These are phyloP conservation scores for Anolis sagrei DNA, from an alignment of 2,113 vertebrate species.

Conservation along the genomic window DNA sequence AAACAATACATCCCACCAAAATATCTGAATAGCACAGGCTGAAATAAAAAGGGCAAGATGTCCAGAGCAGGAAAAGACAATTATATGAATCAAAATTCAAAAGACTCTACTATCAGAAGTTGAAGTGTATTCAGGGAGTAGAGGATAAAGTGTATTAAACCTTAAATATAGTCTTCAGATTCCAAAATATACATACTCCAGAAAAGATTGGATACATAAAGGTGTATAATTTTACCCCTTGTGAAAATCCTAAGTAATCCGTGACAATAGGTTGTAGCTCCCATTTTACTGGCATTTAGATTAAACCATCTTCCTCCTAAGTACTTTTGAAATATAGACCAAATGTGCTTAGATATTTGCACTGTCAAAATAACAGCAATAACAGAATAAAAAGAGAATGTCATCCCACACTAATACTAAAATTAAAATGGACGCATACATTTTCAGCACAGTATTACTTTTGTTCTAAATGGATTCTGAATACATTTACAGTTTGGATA, in stretches of 20 bases:
- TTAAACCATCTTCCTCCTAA: background rate
- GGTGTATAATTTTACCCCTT: background rate
- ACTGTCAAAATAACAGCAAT: background rate
- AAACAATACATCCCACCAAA: too few species aligned
- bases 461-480: constrained; percentile 3
- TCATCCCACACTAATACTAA: background rate
- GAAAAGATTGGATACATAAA: background rate
- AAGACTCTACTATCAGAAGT: background rate
- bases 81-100: background rate
- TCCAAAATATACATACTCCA: background rate
- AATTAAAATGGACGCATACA: background rate
- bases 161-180: background rate
- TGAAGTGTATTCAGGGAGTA: background rate
- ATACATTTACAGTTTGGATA: background rate
- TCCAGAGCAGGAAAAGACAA: background rate
- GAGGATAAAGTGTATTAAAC: background rate
- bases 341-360: background rate
- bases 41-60: background rate
- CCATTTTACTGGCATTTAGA: background rate
- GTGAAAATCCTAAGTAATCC: background rate
- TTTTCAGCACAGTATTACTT: constrained; percentile 5
- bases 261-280: background rate
- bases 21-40: background rate
- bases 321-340: background rate
- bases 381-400: background rate